Conservation (phyloP, 1,140 invertebrate species). For the Leucophenga varia region DNA sequence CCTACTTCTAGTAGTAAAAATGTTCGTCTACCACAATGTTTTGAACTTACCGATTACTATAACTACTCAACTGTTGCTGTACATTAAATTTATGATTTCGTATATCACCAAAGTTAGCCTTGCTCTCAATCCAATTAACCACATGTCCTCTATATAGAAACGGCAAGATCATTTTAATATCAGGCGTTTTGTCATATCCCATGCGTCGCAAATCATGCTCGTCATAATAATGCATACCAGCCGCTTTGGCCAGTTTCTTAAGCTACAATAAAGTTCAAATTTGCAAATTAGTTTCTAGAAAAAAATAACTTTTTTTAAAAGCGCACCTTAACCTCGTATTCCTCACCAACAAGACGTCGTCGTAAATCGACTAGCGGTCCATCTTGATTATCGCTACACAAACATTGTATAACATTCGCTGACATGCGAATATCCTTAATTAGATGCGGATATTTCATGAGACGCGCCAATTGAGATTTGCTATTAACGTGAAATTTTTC, state of each 20-base stretch:
- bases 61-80: slow-evolving; percentile 84
- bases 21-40: slow-evolving; percentile 3
- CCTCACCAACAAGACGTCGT: slow-evolving; percentile 71
- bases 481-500: slow-evolving; percentile 57
- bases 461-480: slow-evolving; percentile 58
- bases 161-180: slow-evolving; percentile 87
- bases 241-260: slow-evolving; percentile 61
- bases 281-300: not conserved
- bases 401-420: slow-evolving; percentile 65
- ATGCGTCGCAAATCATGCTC: slow-evolving; percentile 77
- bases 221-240: slow-evolving; percentile 72
- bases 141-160: slow-evolving; percentile 83
- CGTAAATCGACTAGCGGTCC: slow-evolving; percentile 71
- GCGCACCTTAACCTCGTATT: slow-evolving; percentile 68
- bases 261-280: slow-evolving; percentile 44
- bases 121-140: slow-evolving; percentile 96
- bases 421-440: slow-evolving; percentile 68
- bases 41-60: slow-evolving; percentile 77
- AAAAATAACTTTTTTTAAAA: not conserved
- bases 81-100: slow-evolving; percentile 81
- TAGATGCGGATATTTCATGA: slow-evolving; percentile 67
- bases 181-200: slow-evolving; percentile 95
- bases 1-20: no score
- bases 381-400: slow-evolving; percentile 70
- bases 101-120: slow-evolving; percentile 88